A percentile compares a stretch with the other conserved stretches of the same genome.
Conservation (phyloP, 2,888 invertebrate genomes). For the Cephalotes varians region DNA sequence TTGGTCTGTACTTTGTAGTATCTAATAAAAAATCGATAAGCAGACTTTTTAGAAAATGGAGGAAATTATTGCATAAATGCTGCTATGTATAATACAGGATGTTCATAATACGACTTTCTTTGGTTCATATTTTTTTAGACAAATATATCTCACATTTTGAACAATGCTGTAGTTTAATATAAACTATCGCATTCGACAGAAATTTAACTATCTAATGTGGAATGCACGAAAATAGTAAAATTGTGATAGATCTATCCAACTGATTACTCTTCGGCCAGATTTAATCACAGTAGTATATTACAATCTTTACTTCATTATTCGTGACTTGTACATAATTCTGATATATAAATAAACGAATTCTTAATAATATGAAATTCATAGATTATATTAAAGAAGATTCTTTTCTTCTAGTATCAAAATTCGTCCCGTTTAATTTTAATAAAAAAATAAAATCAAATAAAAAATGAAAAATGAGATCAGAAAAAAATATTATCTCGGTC, state of each 20-base stretch:
- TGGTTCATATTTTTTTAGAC: slow-evolving; percentile 63
- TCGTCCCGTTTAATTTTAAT: not conserved
- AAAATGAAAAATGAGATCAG: slow-evolving; percentile 32
- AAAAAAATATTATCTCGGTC: slow-evolving; percentile 27
- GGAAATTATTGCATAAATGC: slow-evolving; percentile 24
- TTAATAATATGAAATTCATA: slow-evolving; percentile 13
- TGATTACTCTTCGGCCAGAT: slow-evolving; percentile 35
- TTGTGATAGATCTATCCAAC: slow-evolving; percentile 53
- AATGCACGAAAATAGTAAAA: slow-evolving; percentile 68
- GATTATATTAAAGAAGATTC: not conserved
- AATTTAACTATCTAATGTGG: slow-evolving; percentile 65
- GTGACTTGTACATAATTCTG: not conserved
- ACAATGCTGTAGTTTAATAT: slow-evolving; percentile 60
- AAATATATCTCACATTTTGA: slow-evolving; percentile 61
- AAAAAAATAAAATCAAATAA: not conserved
- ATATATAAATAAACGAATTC: not conserved
- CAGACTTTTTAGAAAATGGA: not conserved
- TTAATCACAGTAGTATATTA: slow-evolving; percentile 20
- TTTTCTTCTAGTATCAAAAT: slow-evolving; percentile 6
- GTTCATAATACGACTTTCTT: slow-evolving; percentile 58
- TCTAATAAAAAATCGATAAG: slow-evolving; percentile 20
- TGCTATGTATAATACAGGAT: slow-evolving; percentile 42
- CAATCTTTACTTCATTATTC: not conserved
- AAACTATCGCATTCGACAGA: slow-evolving; percentile 55
- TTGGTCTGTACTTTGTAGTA: slow-evolving; percentile 45